A percentile compares a stretch with the other conserved stretches of the same genome.
phyloP scores from a whole-genome alignment of 2,888 invertebrate genomes.

The Allolobophora icterica region DNA sequence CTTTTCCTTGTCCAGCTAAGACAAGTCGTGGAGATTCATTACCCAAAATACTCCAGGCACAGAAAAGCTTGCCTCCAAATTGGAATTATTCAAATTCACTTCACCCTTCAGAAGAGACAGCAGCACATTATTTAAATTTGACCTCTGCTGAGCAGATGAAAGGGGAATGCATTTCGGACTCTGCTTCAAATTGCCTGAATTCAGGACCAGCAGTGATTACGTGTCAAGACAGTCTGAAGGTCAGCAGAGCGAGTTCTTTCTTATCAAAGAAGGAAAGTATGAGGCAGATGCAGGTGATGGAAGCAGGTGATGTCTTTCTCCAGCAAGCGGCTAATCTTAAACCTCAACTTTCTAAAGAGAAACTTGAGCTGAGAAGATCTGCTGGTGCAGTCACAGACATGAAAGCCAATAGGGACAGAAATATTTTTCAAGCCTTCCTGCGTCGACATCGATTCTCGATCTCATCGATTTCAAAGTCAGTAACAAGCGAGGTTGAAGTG shows the following conservation, averaged over 20 bases:
- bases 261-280: background rate
- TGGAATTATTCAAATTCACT: background rate
- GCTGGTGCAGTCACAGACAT: slow-evolving; percentile 17
- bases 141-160: background rate
- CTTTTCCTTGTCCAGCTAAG: background rate
- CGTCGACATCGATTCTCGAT: background rate
- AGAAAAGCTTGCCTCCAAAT: background rate
- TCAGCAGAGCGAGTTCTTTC: background rate
- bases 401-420: background rate
- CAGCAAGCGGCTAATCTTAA: background rate
- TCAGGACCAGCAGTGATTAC: background rate
- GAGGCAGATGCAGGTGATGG: background rate
- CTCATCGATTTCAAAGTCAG: background rate
- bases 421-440: background rate
- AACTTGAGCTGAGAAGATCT: background rate
- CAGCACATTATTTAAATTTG: background rate
- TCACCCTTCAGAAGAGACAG: background rate
- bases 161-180: background rate
- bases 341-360: background rate
- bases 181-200: background rate
- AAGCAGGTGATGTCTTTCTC: background rate
- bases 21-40: background rate
- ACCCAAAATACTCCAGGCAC: background rate
- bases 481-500: background rate
- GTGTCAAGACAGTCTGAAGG: background rate